These are phyloP conservation scores for Aldrovandia affinis DNA, from an alignment of 2,797 vertebrate genomes.

Conservation along the genomic window DNA sequence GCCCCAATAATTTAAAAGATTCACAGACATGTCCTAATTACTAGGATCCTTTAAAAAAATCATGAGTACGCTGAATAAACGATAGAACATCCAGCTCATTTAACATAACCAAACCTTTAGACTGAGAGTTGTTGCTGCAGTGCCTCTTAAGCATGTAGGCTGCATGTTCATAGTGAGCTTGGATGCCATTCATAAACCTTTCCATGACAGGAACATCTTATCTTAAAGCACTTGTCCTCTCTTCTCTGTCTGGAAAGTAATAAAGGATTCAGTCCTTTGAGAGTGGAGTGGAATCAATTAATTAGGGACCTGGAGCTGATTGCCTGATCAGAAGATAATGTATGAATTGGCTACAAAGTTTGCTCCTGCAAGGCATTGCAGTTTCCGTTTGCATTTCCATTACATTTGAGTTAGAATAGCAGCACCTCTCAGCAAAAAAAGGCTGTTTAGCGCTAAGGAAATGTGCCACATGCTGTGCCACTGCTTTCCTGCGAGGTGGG, in stretches of 20 bases:
- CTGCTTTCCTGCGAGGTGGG: background rate
- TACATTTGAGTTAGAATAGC: background rate
- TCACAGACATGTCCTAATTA: conserved; percentile 29
- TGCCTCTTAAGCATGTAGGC: conserved; percentile 14
- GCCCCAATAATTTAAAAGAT: conserved; percentile 37
- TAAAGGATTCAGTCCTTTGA: conserved; percentile 15
- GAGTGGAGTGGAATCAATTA: conserved; percentile 20
- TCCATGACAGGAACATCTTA: conserved; percentile 12
- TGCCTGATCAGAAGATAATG: conserved; percentile 19
- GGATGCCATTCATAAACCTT: conserved; percentile 24
- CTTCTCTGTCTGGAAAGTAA: background rate
- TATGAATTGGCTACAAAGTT: background rate
- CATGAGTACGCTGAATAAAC: conserved; percentile 46
- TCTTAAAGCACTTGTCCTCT: background rate
- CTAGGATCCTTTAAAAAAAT: conserved; percentile 41
- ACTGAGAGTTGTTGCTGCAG: conserved; percentile 20
- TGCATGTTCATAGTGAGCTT: conserved; percentile 4
- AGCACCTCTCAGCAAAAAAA: background rate
- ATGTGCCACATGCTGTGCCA: background rate
- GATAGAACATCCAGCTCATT: conserved; percentile 37
- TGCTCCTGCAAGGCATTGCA: background rate
- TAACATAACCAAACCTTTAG: conserved; percentile 27
- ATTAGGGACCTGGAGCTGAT: conserved; percentile 24
- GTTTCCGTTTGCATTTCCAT: background rate
- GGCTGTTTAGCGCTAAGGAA: background rate